phyloP scores from a whole-genome alignment of 2,113 vertebrate species.

The Sylvilagus bachmani region DNA sequence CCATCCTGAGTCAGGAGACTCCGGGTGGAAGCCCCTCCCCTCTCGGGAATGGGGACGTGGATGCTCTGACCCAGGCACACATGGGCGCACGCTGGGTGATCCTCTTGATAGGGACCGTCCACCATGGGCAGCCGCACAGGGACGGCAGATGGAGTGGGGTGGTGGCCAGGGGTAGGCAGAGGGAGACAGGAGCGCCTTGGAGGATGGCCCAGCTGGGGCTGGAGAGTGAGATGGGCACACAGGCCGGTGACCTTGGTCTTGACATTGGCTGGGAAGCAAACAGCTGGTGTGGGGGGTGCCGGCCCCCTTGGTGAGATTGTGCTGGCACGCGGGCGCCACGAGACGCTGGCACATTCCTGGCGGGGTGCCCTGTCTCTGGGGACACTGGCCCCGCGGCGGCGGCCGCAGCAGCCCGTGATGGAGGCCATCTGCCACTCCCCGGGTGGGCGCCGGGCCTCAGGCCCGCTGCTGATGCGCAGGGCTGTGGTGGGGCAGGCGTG shows the following conservation, averaged over 20 bases:
- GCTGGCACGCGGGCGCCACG: rapidly evolving
- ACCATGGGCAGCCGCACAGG: too few species aligned
- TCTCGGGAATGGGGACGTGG: not conserved
- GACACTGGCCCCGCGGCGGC: not conserved
- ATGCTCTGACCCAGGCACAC: too few species aligned
- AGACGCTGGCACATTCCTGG: not conserved
- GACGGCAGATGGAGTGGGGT: too few species aligned
- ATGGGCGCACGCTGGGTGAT: too few species aligned
- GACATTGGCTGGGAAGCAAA: not conserved
- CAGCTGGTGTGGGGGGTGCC: not conserved
- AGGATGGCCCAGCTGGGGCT: too few species aligned
- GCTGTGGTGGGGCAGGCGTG: not conserved
- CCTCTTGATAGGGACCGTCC: too few species aligned
- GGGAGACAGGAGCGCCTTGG: too few species aligned
- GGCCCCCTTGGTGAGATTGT: not conserved
- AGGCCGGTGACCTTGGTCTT: too few species aligned
- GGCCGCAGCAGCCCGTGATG: not conserved
- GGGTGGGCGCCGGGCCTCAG: not conserved
- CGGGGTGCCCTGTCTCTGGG: rapidly evolving
- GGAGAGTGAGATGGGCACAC: too few species aligned
- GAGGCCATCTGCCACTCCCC: not conserved
- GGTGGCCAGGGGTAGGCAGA: too few species aligned
- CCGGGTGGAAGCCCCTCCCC: too few species aligned
- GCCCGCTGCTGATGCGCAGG: not conserved
- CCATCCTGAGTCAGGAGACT: not conserved